Conservation (phyloP, 2,113 vertebrate genomes). For the Corythornis cristatus region DNA sequence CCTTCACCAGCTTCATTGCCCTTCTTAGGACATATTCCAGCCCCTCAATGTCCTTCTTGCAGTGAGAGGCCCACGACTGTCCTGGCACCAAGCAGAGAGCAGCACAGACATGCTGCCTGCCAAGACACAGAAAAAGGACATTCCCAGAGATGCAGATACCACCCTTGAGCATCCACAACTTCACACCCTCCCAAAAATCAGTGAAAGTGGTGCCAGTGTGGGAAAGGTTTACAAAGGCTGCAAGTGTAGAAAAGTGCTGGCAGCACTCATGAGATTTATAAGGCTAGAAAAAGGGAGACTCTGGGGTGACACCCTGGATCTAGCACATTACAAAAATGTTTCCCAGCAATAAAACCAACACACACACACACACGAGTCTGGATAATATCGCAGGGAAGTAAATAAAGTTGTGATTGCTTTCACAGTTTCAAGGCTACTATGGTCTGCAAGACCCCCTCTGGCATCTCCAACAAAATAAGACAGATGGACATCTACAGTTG, state of each 20-base stretch:
- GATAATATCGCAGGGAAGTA: background rate
- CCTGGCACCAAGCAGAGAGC: background rate
- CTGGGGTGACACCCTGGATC: background rate
- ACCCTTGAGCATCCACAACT: background rate
- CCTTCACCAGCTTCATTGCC: background rate
- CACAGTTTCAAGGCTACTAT: fast-evolving
- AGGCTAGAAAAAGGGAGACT: background rate
- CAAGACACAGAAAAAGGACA: background rate
- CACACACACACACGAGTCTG: fast-evolving
- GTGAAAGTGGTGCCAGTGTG: fast-evolving
- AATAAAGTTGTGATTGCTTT: background rate
- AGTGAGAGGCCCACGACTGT: background rate
- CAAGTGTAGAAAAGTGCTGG: background rate
- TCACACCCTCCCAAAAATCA: background rate
- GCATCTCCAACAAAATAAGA: background rate
- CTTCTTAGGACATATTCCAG: background rate
- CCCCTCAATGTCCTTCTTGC: background rate
- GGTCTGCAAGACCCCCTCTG: fast-evolving
- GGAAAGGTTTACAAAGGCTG: background rate
- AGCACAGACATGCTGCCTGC: background rate
- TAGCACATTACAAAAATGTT: background rate
- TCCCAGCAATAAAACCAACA: background rate
- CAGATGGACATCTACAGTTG: background rate
- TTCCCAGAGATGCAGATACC: background rate
- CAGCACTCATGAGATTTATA: background rate